Conservation (phyloP, 2,888 invertebrate species). For the Drosophila pseudotalamancana region DNA sequence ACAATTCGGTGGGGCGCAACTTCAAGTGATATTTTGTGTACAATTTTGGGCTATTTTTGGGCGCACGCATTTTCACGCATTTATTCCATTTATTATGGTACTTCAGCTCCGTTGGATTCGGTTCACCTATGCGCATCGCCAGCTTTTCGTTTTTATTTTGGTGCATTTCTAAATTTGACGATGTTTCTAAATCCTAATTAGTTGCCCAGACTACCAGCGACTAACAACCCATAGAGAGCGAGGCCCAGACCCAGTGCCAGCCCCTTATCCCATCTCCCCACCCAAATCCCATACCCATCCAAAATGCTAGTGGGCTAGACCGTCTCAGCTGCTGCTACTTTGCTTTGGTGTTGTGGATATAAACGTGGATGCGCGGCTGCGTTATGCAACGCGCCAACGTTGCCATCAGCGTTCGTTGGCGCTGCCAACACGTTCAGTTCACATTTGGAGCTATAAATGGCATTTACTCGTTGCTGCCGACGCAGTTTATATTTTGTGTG, state of each 20-base stretch:
- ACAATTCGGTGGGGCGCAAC: constrained; percentile 55
- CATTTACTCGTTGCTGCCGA: constrained; percentile 60
- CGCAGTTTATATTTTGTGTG: constrained; percentile 43
- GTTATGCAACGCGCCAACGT: constrained; percentile 63
- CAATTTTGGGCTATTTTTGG: constrained; percentile 55
- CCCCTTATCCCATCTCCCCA: not conserved
- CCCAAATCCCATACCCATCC: constrained; percentile 4
- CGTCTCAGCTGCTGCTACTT: constrained; percentile 10
- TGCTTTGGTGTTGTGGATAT: constrained; percentile 13
- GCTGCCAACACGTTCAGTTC: constrained; percentile 63
- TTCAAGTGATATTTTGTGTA: constrained; percentile 58
- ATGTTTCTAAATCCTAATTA: constrained; percentile 80
- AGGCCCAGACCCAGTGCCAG: constrained; percentile 6
- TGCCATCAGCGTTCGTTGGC: constrained; percentile 20
- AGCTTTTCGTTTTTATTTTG: constrained; percentile 59
- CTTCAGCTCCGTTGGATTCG: constrained; percentile 24
- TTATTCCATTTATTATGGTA: constrained; percentile 73
- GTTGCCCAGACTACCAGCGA: constrained; percentile 52
- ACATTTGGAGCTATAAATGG: constrained; percentile 77
- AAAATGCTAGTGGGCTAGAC: constrained; percentile 73
- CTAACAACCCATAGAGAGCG: constrained; percentile 30
- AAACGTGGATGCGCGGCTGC: constrained; percentile 39
- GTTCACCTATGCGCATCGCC: constrained; percentile 38
- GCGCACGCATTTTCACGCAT: constrained; percentile 69
- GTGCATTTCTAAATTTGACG: constrained; percentile 75